Conservation (phyloP, 1,140 invertebrate genomes). For the Nymphalis io region DNA sequence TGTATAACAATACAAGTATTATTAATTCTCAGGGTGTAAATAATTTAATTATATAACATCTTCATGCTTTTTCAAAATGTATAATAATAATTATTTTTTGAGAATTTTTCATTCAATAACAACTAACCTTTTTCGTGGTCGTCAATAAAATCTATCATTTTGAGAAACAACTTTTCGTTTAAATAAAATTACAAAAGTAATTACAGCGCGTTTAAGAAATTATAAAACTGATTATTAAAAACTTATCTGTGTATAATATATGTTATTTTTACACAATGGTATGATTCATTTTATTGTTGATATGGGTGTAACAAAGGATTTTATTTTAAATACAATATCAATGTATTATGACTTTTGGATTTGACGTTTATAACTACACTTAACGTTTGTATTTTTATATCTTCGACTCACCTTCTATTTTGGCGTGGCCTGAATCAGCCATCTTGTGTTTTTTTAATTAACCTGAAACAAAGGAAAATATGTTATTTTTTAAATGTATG, state of each 20-base stretch:
- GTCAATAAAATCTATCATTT: constrained; percentile 18
- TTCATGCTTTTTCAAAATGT: too few species aligned
- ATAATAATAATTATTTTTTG: too few species aligned
- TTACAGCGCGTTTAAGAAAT: not conserved
- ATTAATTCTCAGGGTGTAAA: not conserved
- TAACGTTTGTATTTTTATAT: not conserved
- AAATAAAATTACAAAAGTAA: not conserved
- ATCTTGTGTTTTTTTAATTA: constrained; percentile 45
- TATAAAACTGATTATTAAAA: not conserved
- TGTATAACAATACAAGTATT: not conserved
- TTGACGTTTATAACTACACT: constrained; percentile 1
- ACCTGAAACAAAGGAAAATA: constrained; percentile 55
- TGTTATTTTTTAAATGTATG: not conserved
- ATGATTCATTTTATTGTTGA: not conserved
- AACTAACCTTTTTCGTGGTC: constrained; percentile 31
- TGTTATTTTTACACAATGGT: not conserved
- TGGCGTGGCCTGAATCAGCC: constrained; percentile 53
- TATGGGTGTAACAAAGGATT: constrained; percentile 13
- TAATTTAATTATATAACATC: too few species aligned
- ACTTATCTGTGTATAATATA: not conserved
- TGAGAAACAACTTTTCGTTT: not conserved
- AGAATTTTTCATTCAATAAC: not conserved
- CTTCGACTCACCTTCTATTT: constrained; percentile 60
- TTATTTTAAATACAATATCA: not conserved
- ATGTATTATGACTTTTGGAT: not conserved